Conservation (phyloP, 2,113 vertebrate species). For the Lophotis ruficrista region DNA sequence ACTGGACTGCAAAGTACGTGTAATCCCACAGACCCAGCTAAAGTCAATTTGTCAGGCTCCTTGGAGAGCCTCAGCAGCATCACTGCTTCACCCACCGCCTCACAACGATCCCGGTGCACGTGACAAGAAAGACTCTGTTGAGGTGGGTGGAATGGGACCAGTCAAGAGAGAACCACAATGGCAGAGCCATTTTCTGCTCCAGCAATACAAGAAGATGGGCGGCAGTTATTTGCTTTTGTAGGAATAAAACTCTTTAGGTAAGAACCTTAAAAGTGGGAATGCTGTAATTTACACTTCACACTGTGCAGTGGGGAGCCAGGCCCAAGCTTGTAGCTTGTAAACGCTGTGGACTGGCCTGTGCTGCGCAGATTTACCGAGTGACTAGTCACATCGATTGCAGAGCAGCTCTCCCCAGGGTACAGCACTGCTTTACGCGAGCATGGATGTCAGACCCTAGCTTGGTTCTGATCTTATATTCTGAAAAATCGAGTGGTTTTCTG, state of each 20-base stretch:
- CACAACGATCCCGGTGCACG: not conserved
- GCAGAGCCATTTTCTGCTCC: constrained; percentile 19
- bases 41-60: not conserved
- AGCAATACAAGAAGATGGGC: not conserved
- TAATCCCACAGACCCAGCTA: not conserved
- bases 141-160: not conserved
- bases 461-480: not conserved
- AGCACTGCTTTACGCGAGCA: not conserved
- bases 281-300: not conserved
- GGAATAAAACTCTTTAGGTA: constrained; percentile 1
- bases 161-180: not conserved
- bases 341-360: not conserved
- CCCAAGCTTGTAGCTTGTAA: not conserved
- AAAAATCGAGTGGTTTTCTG: not conserved
- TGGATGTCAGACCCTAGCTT: not conserved
- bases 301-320: not conserved
- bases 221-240: not conserved
- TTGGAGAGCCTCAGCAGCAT: not conserved
- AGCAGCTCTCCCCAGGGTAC: not conserved
- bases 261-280: not conserved
- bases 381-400: not conserved
- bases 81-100: not conserved
- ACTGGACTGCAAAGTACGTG: not conserved
- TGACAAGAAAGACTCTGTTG: not conserved
- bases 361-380: not conserved